A percentile compares a stretch with the other conserved stretches of the same genome.
Conservation (phyloP, 2,888 invertebrate species). For the Campaea margaritaria region DNA sequence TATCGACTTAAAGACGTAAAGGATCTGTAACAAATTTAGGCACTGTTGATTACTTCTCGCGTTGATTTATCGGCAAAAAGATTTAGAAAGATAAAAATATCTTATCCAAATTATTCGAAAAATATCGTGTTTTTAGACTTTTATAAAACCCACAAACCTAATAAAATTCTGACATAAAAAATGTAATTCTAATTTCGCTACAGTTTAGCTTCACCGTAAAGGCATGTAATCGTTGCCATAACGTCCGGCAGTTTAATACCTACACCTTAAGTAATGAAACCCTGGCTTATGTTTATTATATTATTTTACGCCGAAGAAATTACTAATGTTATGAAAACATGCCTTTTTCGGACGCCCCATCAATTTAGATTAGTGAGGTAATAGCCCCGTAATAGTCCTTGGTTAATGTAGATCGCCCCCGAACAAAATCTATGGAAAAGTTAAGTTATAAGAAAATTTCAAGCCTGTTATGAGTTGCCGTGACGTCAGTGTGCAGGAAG, state of each 20-base stretch:
- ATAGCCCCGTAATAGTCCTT: constrained; percentile 59
- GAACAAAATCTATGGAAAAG: constrained; percentile 81
- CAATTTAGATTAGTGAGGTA: constrained; percentile 83
- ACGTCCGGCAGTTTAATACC: constrained; percentile 61
- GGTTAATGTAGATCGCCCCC: constrained; percentile 62
- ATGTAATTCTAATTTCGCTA: constrained; percentile 49
- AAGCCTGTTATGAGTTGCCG: constrained; percentile 78
- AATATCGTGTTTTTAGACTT: too few species aligned
- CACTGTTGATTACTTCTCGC: too few species aligned
- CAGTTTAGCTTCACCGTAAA: constrained; percentile 52
- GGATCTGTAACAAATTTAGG: too few species aligned
- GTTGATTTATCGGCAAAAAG: too few species aligned
- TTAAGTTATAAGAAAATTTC: constrained; percentile 82
- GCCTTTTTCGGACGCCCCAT: constrained; percentile 81
- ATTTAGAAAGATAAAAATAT: too few species aligned
- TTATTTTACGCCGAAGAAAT: constrained; percentile 82
- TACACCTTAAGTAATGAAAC: constrained; percentile 79
- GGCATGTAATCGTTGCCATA: constrained; percentile 58
- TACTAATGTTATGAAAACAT: constrained; percentile 82
- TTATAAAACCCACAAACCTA: constrained; percentile 34
- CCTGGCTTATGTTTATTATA: constrained; percentile 73
- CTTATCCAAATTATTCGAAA: too few species aligned
- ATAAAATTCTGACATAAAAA: constrained; percentile 45
- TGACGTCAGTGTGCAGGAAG: constrained; percentile 56
- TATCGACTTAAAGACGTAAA: too few species aligned